Conservation (phyloP, 2,797 vertebrate genomes). For the Nannoperca australis region DNA sequence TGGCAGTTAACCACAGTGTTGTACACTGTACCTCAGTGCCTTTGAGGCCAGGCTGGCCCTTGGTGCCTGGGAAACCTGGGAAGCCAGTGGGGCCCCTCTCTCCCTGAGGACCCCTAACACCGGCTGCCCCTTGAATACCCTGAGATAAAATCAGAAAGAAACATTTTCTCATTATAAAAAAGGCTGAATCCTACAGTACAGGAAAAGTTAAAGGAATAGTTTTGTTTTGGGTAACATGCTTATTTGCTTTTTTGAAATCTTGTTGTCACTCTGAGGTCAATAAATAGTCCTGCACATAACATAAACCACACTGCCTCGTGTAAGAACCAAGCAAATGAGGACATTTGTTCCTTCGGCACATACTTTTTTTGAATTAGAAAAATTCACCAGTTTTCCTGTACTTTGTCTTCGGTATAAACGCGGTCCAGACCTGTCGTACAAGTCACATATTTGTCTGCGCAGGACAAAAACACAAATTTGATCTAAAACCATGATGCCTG, state of each 20-base stretch:
- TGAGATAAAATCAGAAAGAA: constrained; percentile 58
- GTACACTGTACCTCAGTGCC: constrained; percentile 84
- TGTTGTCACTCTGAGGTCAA: neutral
- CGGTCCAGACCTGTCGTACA: too few relatives aligned
- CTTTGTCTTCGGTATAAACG: too few relatives aligned
- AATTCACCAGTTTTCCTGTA: neutral
- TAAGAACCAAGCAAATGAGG: neutral
- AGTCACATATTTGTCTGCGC: neutral
- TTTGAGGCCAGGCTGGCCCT: constrained; percentile 79
- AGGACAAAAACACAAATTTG: too few relatives aligned
- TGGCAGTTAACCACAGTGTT: neutral
- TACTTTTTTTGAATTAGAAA: neutral
- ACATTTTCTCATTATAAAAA: neutral
- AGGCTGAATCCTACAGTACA: neutral
- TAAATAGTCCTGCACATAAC: neutral
- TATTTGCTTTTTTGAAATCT: neutral
- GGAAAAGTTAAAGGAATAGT: neutral
- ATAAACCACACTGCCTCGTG: neutral
- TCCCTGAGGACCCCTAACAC: constrained; percentile 85
- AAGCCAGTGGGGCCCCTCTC: constrained; percentile 85
- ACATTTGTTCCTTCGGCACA: neutral
- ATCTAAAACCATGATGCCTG: neutral
- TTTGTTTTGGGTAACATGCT: neutral
- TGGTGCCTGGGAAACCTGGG: constrained; percentile 85
- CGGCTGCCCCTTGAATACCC: constrained; percentile 84